These are phyloP conservation scores for Catocala sponsa DNA, from an alignment of 2,888 invertebrate genomes.

Conservation along the genomic window DNA sequence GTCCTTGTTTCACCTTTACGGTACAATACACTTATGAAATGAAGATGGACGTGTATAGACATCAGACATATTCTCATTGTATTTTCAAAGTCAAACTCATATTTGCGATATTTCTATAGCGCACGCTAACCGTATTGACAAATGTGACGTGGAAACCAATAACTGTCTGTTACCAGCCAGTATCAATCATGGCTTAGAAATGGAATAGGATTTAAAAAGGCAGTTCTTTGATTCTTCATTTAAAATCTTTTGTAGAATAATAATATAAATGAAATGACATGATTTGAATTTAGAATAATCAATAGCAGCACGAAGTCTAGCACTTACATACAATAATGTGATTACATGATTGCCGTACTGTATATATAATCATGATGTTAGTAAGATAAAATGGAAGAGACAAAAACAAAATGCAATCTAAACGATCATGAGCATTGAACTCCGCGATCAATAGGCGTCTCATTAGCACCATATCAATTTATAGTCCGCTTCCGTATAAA, in stretches of 20 bases:
- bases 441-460: no score
- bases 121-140: constrained; percentile 35
- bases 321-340: no score
- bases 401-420: no score
- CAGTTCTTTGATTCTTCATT: not conserved
- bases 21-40: constrained; percentile 14
- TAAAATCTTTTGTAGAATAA: not conserved
- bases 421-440: no score
- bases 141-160: constrained; percentile 5
- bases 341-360: no score
- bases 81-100: constrained; percentile 50
- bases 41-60: constrained; percentile 34
- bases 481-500: no score
- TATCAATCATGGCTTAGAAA: constrained; percentile 7
- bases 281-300: no score
- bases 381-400: no score
- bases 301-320: no score
- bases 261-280: not conserved
- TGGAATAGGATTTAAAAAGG: not conserved
- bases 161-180: constrained; percentile 6
- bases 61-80: constrained; percentile 34
- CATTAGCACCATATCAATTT: no score
- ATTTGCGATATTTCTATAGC: constrained; percentile 26
- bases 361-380: no score
- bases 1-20: constrained; percentile 34